A percentile compares a stretch with the other conserved stretches of the same genome.
phyloP scores from a whole-genome alignment of 1,140 invertebrate species.

The Protaetia brevitarsis region DNA sequence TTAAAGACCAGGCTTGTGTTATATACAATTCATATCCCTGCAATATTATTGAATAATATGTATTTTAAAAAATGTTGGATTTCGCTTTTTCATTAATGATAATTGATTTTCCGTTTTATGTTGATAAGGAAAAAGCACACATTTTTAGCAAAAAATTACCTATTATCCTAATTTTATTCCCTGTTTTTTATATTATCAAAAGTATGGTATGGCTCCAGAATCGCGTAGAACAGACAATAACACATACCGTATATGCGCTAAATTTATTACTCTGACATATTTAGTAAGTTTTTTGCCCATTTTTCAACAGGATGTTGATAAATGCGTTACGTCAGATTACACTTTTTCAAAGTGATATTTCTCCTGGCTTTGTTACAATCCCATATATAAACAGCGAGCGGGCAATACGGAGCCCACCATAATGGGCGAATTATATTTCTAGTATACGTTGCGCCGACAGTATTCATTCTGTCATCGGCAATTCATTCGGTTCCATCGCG shows the following conservation, averaged over 20 bases:
- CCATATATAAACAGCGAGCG: neutral
- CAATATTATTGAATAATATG: no score
- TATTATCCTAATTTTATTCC: no score
- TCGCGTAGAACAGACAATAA: neutral
- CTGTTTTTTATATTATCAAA: no score
- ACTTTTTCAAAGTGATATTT: neutral
- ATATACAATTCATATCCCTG: no score
- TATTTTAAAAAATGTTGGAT: no score
- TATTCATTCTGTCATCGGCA: slow-evolving; percentile 11
- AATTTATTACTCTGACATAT: slow-evolving; percentile 15
- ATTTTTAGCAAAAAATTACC: no score
- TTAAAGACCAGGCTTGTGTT: no score
- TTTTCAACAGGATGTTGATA: neutral
- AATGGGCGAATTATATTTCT: slow-evolving; percentile 15
- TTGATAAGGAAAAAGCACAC: no score
- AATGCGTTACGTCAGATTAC: slow-evolving; percentile 2
- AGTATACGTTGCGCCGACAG: neutral
- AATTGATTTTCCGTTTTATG: no score
- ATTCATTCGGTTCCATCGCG: slow-evolving; percentile 15
- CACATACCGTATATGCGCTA: neutral
- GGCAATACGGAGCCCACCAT: neutral
- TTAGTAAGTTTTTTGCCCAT: slow-evolving; percentile 13
- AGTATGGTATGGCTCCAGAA: no score
- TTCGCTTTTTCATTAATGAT: no score
- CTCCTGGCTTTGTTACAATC: neutral